Evolutionary conservation across 2,113 vertebrate species (phyloP).

Genomic region (Leiothrix lutea): DNA sequence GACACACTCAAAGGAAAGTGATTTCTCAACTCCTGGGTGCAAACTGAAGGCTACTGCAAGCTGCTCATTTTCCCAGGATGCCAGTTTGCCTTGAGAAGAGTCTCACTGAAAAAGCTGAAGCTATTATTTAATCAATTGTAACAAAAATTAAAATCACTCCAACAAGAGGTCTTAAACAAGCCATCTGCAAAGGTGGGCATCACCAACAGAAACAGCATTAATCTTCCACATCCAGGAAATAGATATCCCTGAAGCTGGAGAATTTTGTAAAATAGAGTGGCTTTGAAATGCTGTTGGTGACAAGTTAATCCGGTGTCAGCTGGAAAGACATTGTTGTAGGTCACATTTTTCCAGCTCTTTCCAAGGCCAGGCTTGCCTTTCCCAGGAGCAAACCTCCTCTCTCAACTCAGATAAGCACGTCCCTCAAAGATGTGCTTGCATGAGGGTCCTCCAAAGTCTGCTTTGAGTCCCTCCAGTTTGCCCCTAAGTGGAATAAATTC

Average conservation of each 20-base stretch:
- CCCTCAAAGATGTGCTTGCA: not conserved
- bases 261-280: not conserved
- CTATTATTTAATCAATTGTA: not conserved
- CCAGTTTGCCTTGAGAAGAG: not conserved
- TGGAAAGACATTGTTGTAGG: not conserved
- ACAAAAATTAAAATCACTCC: not conserved
- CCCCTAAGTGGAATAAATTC: not conserved
- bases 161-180: not conserved
- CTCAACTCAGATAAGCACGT: fast-evolving
- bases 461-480: not conserved
- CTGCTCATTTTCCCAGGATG: not conserved
- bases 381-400: not conserved
- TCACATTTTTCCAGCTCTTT: not conserved
- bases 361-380: not conserved
- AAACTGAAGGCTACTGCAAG: not conserved
- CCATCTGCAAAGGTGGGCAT: not conserved
- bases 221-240: not conserved
- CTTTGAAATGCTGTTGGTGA: not conserved
- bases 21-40: not conserved
- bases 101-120: not conserved
- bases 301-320: not conserved
- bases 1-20: not conserved
- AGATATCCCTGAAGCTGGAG: not conserved
- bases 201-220: not conserved
- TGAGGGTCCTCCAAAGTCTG: not conserved